These are phyloP conservation scores for Sparidentex hasta DNA, from an alignment of 2,797 vertebrate genomes.

Conservation along the genomic window DNA sequence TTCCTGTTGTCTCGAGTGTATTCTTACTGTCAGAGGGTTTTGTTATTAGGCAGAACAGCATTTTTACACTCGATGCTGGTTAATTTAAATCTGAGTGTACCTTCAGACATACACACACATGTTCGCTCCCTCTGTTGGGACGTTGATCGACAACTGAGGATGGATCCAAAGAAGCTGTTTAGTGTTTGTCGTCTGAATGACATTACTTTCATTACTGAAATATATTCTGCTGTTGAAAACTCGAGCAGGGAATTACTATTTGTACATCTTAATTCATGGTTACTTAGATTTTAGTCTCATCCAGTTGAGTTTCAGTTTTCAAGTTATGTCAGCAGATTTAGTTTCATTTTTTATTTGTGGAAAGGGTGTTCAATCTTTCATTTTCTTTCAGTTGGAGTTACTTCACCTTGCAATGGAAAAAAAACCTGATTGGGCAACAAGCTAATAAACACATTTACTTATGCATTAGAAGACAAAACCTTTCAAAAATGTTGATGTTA, in stretches of 20 bases:
- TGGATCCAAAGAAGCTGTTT: not conserved
- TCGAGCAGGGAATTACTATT: not conserved
- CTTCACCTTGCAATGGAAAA: no score
- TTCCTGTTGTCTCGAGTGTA: slow-evolving; percentile 16
- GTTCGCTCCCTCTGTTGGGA: slow-evolving; percentile 1
- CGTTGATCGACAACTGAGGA: not conserved
- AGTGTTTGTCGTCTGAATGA: not conserved
- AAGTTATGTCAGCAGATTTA: not conserved
- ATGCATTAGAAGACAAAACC: not conserved
- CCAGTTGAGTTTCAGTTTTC: not conserved
- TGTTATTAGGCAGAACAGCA: slow-evolving; percentile 3
- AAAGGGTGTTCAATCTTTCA: not conserved
- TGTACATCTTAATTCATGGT: not conserved
- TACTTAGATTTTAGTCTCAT: not conserved
- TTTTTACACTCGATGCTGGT: not conserved
- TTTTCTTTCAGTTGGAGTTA: slow-evolving; percentile 1
- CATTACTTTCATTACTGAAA: not conserved
- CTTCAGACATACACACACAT: slow-evolving; percentile 1
- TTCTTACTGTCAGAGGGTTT: not conserved
- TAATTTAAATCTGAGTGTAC: not conserved
- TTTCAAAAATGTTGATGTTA: not conserved
- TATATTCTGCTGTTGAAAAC: not conserved
- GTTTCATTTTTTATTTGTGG: slow-evolving; percentile 27
- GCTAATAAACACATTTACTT: not conserved
- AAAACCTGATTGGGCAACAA: not conserved